phyloP scores from a whole-genome alignment of 2,888 invertebrate species.

The Rhagonycha lutea region DNA sequence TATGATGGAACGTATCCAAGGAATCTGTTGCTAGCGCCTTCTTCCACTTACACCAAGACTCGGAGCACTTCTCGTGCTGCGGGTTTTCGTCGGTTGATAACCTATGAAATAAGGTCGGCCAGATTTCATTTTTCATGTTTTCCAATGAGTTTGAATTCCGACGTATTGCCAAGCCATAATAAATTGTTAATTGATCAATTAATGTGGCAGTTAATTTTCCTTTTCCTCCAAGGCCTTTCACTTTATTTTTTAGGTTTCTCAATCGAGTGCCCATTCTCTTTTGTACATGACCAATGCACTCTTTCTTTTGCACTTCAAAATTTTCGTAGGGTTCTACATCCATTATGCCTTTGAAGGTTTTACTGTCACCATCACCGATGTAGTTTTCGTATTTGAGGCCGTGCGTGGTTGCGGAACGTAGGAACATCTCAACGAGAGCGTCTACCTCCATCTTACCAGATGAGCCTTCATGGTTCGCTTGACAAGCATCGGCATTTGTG shows the following conservation, averaged over 20 bases:
- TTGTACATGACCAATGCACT: constrained; percentile 10
- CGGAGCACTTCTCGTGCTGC: too few relatives aligned
- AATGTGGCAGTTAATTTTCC: too few relatives aligned
- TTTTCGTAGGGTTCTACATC: constrained; percentile 19
- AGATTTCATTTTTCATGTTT: too few relatives aligned
- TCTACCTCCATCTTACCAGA: constrained; percentile 36
- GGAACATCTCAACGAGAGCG: constrained; percentile 29
- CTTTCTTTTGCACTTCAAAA: background rate
- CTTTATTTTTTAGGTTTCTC: constrained; percentile 21
- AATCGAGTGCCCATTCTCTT: constrained; percentile 27
- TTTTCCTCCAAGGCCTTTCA: too few relatives aligned
- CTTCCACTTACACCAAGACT: too few relatives aligned
- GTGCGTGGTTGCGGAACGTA: constrained; percentile 23
- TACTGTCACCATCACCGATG: constrained; percentile 26
- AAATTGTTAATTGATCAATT: too few relatives aligned
- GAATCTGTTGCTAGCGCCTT: too few relatives aligned
- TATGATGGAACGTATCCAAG: too few relatives aligned
- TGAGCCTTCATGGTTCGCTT: constrained; percentile 30
- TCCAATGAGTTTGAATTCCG: too few relatives aligned
- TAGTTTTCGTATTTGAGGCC: constrained; percentile 26
- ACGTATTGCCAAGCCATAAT: too few relatives aligned
- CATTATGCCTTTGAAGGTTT: constrained; percentile 28
- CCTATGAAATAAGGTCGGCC: too few relatives aligned
- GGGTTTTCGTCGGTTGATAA: too few relatives aligned
- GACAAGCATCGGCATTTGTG: background rate